A percentile compares a stretch with the other conserved stretches of the same genome.
phyloP scores from a whole-genome alignment of 2,888 invertebrate genomes.

The Dendrolimus houi region DNA sequence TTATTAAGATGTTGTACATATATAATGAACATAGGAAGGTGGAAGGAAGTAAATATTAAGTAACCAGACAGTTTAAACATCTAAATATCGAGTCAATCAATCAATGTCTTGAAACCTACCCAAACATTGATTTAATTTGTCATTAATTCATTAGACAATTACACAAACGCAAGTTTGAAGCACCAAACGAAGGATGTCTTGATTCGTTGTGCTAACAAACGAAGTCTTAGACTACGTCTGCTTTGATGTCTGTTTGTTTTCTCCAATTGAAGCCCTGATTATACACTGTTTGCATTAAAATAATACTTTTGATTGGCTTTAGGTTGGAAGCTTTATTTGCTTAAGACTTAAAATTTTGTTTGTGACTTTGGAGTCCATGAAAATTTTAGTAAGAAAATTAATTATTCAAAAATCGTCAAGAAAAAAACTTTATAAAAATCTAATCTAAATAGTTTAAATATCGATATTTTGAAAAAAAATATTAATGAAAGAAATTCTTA shows the following conservation, averaged over 20 bases:
- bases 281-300: constrained; percentile 5
- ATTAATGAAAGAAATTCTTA: too few relatives aligned
- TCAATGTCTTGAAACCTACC: constrained; percentile 5
- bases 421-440: too few relatives aligned
- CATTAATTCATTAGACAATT: constrained; percentile 19
- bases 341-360: neutral
- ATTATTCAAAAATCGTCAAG: neutral
- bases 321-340: neutral
- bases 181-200: constrained; percentile 29
- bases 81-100: too few relatives aligned
- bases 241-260: constrained; percentile 61
- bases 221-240: constrained; percentile 13
- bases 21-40: too few relatives aligned
- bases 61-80: too few relatives aligned
- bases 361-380: neutral
- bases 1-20: too few relatives aligned
- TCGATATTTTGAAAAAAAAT: too few relatives aligned
- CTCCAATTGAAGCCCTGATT: constrained; percentile 12
- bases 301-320: neutral
- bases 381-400: neutral
- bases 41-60: too few relatives aligned
- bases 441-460: too few relatives aligned
- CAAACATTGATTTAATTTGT: constrained; percentile 21
- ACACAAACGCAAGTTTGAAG: neutral
- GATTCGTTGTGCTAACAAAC: constrained; percentile 60